These are phyloP conservation scores for Sardinella longiceps DNA, from an alignment of 2,797 vertebrate species.

Conservation along the genomic window DNA sequence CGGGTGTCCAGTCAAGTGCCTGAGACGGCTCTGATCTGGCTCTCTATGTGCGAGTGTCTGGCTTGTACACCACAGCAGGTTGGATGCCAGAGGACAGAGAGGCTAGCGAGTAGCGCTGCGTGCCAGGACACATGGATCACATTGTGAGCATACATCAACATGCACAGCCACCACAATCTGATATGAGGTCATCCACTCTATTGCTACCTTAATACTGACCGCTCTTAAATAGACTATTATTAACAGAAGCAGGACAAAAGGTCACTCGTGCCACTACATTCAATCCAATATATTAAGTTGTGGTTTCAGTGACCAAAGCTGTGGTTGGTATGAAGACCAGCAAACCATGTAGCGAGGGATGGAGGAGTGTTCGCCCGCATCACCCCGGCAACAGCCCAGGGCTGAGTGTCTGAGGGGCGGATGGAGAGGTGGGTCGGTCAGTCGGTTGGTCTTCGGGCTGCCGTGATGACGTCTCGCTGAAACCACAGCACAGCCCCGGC, in stretches of 20 bases:
- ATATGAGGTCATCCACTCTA: not conserved
- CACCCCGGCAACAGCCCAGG: not conserved
- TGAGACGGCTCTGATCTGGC: conserved; percentile 68
- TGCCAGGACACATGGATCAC: not conserved
- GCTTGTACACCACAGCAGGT: conserved; percentile 48
- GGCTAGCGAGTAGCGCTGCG: not conserved
- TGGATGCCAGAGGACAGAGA: not conserved
- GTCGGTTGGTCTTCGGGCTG: not conserved
- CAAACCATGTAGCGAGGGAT: not conserved
- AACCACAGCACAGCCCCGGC: not conserved
- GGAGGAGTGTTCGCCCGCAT: not conserved
- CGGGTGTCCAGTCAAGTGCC: conserved; percentile 70
- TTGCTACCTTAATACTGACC: not conserved
- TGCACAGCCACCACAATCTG: not conserved
- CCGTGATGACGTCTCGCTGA: not conserved
- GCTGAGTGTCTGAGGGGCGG: not conserved
- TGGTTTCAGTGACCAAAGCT: not conserved
- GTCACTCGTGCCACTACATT: not conserved
- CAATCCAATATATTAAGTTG: not conserved
- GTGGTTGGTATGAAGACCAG: not conserved
- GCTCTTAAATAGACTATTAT: not conserved
- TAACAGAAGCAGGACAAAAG: not conserved
- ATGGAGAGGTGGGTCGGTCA: not conserved
- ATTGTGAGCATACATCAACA: not conserved
- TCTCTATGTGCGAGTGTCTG: conserved; percentile 60